Percentiles rank a stretch among this genome's conserved stretches.
These are phyloP conservation scores for Eristalis intricaria DNA, from an alignment of 2,888 invertebrate genomes.

Conservation along the genomic window DNA sequence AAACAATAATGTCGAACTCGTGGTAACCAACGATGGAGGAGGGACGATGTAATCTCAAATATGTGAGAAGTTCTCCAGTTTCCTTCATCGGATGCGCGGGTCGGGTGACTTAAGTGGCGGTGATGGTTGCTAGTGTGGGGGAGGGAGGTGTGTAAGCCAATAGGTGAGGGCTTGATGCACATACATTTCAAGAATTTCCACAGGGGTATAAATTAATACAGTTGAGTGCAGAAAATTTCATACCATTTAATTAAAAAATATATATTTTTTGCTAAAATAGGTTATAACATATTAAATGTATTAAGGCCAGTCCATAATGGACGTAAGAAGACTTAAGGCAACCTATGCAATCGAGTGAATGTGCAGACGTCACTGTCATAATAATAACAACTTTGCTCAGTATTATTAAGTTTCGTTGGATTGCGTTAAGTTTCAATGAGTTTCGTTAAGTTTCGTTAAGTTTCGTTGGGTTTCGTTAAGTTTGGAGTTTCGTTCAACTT, in stretches of 20 bases:
- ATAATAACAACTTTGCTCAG: too few relatives aligned
- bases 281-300: too few relatives aligned
- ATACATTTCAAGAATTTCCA: conserved; percentile 19
- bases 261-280: too few relatives aligned
- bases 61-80: conserved; percentile 50
- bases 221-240: not conserved
- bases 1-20: conserved; percentile 64
- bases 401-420: too few relatives aligned
- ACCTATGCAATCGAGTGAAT: too few relatives aligned
- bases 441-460: too few relatives aligned
- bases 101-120: not conserved
- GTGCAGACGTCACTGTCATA: too few relatives aligned
- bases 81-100: not conserved
- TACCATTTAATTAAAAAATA: not conserved
- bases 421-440: too few relatives aligned
- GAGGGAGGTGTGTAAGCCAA: conserved; percentile 9
- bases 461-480: too few relatives aligned
- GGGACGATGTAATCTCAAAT: conserved; percentile 53
- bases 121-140: conserved; percentile 5
- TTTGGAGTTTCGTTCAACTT: too few relatives aligned
- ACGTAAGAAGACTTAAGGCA: too few relatives aligned
- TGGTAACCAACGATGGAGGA: conserved; percentile 58
- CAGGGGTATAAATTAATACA: conserved; percentile 18
- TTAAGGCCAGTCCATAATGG: too few relatives aligned
- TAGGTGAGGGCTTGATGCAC: conserved; percentile 39